phyloP scores from a whole-genome alignment of 2,797 vertebrate genomes.

The Sebastes minor region DNA sequence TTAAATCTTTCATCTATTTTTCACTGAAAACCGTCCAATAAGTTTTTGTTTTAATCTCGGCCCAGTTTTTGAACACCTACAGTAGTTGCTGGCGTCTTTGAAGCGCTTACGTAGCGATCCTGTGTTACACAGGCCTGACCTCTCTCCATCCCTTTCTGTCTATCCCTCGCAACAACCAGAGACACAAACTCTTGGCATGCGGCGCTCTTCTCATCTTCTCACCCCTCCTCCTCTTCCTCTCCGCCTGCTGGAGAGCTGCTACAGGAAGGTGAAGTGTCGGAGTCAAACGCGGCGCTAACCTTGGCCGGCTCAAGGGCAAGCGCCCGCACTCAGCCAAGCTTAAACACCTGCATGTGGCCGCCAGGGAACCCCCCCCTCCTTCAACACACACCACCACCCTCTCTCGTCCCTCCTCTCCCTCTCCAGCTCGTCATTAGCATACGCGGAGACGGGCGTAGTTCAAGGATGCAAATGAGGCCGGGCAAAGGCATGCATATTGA shows the following conservation, averaged over 20 bases:
- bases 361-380: slow-evolving; percentile 12
- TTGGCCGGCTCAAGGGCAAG: slow-evolving; percentile 57
- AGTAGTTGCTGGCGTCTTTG: not conserved
- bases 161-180: not conserved
- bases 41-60: not conserved
- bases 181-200: slow-evolving; percentile 5
- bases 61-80: not conserved
- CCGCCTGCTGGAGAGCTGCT: slow-evolving; percentile 33
- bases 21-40: not conserved
- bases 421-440: slow-evolving; percentile 64
- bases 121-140: slow-evolving; percentile 22
- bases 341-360: slow-evolving; percentile 41
- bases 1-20: not conserved
- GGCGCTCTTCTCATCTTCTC: not conserved
- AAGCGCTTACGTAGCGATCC: slow-evolving; percentile 3
- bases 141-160: not conserved
- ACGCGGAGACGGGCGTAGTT: slow-evolving; percentile 53
- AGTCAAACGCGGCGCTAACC: slow-evolving; percentile 61
- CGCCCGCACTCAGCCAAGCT: slow-evolving; percentile 38
- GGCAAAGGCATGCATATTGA: slow-evolving; percentile 67
- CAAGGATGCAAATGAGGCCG: slow-evolving; percentile 67
- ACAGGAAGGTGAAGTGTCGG: slow-evolving; percentile 58
- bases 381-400: not conserved
- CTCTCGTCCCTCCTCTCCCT: not conserved
- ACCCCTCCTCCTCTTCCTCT: not conserved